Percentiles rank a stretch among this genome's conserved stretches.
phyloP scores from a whole-genome alignment of 2,888 invertebrate genomes.

The Reticulitermes lucifugus region DNA sequence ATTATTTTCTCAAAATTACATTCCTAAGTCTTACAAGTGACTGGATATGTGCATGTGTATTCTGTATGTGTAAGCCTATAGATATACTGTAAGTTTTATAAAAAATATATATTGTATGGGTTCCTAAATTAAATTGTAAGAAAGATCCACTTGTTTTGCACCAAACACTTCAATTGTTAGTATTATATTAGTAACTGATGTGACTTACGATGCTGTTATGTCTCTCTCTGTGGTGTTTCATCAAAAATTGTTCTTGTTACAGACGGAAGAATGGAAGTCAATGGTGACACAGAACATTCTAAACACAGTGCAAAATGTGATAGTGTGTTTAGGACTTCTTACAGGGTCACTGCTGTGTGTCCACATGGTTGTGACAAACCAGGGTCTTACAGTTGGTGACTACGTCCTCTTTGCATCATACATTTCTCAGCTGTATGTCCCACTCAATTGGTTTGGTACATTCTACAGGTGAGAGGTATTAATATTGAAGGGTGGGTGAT shows the following conservation, averaged over 20 bases:
- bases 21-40: no score
- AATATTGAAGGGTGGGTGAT: no score
- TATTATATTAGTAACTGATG: slow-evolving; percentile 8
- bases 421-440: slow-evolving; percentile 93
- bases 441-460: slow-evolving; percentile 97
- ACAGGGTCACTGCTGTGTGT: slow-evolving; percentile 91
- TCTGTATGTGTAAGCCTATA: no score
- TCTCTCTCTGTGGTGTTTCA: no score
- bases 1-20: no score
- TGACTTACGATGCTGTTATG: slow-evolving; percentile 15
- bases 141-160: no score
- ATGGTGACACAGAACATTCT: slow-evolving; percentile 88
- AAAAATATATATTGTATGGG: no score
- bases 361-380: slow-evolving; percentile 79
- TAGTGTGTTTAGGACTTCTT: slow-evolving; percentile 87
- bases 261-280: slow-evolving; percentile 92
- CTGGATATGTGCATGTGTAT: no score
- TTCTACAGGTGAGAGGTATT: slow-evolving; percentile 82
- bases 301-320: slow-evolving; percentile 91
- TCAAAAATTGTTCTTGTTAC: slow-evolving; percentile 59
- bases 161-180: no score
- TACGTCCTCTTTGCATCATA: slow-evolving; percentile 97
- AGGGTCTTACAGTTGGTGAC: slow-evolving; percentile 88
- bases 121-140: no score
- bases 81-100: no score